Percentiles rank a stretch among this genome's conserved stretches.
Evolutionary conservation across 35 echinoderm and acorn worm genomes (phyloP).

Genomic region (Acanthaster planci): DNA sequence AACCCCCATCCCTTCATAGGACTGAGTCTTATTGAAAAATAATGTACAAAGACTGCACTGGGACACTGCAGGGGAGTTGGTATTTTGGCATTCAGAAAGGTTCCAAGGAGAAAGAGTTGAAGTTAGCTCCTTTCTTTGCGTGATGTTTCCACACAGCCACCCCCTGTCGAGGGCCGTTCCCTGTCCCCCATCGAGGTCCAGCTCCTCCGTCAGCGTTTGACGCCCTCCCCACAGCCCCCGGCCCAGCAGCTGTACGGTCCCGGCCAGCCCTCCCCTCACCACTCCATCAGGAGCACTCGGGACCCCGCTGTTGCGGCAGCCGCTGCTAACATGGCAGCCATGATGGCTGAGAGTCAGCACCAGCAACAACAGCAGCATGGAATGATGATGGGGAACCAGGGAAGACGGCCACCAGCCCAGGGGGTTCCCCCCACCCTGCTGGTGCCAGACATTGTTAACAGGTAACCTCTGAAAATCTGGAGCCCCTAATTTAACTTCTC

Average conservation of each 20-base stretch:
- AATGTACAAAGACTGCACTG: no score
- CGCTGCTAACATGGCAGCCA: conserved; percentile 15
- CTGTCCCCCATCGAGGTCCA: conserved; percentile 34
- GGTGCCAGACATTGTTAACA: conserved; percentile 12
- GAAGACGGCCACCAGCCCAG: neutral
- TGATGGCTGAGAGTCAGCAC: neutral
- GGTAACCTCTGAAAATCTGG: neutral
- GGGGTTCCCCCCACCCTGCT: neutral
- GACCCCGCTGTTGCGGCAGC: neutral
- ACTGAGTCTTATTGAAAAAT: no score
- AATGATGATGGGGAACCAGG: neutral
- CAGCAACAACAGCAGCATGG: conserved; percentile 1
- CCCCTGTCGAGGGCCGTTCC: conserved; percentile 29
- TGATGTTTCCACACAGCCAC: neutral
- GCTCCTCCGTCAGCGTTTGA: conserved; percentile 14
- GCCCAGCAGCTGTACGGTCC: conserved; percentile 27
- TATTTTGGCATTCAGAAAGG: no score
- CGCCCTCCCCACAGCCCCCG: conserved; percentile 22
- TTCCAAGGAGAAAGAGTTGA: no score
- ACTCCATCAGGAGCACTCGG: neutral
- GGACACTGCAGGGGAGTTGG: no score
- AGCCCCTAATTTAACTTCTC: no score
- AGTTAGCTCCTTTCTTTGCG: no score
- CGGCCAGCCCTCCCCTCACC: neutral
- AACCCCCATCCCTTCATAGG: no score